phyloP scores from a whole-genome alignment of 35 echinoderm and acorn worm genomes.

The Strongylocentrotus purpuratus region DNA sequence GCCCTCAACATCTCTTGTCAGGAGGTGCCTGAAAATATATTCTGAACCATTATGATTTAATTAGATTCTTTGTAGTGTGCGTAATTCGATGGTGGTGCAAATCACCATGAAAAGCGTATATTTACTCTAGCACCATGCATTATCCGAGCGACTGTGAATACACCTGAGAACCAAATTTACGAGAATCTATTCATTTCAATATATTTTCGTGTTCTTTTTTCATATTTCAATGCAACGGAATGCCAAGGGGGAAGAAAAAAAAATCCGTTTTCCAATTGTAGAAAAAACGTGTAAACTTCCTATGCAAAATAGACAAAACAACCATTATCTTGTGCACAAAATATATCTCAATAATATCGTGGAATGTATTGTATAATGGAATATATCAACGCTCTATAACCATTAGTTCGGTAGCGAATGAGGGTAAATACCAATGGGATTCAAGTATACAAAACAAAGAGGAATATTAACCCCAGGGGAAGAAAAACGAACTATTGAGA shows the following conservation, averaged over 20 bases:
- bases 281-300: neutral
- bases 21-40: too few relatives aligned
- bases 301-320: neutral
- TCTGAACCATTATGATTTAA: too few relatives aligned
- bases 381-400: neutral
- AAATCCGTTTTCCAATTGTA: neutral
- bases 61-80: too few relatives aligned
- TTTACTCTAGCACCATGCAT: too few relatives aligned
- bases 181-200: too few relatives aligned
- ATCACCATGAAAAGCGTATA: too few relatives aligned
- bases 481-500: neutral
- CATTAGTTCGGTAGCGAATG: slow-evolving; percentile 9
- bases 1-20: too few relatives aligned
- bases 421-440: slow-evolving; percentile 1
- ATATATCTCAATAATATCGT: neutral
- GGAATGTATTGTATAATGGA: neutral
- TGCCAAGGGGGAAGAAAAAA: neutral
- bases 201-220: too few relatives aligned
- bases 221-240: too few relatives aligned
- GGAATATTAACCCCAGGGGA: neutral
- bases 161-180: too few relatives aligned
- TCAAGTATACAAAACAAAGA: neutral
- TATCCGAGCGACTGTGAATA: too few relatives aligned
- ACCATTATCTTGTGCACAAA: neutral
- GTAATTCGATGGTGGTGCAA: too few relatives aligned